These are phyloP conservation scores for Perca flavescens DNA, from an alignment of 2,113 vertebrate species.

Conservation along the genomic window DNA sequence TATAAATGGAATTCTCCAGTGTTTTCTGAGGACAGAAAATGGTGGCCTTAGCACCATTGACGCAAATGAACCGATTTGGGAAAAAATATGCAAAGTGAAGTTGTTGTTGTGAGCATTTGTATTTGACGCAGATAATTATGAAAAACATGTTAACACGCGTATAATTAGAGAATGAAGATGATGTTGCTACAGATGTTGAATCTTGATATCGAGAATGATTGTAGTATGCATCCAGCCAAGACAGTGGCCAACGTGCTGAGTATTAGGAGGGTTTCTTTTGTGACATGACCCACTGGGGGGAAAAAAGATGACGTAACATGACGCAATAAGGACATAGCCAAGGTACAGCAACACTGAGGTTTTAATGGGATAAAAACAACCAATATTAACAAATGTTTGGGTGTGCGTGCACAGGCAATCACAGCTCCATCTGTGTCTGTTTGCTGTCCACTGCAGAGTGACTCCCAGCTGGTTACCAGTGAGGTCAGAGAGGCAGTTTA, in stretches of 20 bases:
- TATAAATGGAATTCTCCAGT: background rate
- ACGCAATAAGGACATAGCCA: background rate
- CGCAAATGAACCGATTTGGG: background rate
- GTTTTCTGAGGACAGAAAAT: background rate
- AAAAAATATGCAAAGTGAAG: background rate
- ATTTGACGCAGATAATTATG: background rate
- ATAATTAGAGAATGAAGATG: background rate
- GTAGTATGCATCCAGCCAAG: background rate
- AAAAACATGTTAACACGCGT: background rate
- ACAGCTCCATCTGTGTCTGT: slow-evolving; percentile 44
- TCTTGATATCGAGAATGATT: background rate
- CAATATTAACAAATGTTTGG: slow-evolving; percentile 7
- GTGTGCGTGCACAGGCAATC: background rate
- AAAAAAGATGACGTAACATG: slow-evolving; percentile 7
- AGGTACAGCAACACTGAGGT: background rate
- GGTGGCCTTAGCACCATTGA: background rate
- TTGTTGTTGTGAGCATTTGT: background rate
- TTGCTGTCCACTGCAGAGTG: background rate
- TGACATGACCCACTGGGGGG: background rate
- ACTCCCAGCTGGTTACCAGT: slow-evolving; percentile 12
- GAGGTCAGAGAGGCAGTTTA: slow-evolving; percentile 42
- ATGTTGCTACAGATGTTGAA: background rate
- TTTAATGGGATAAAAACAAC: background rate
- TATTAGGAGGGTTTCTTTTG: background rate
- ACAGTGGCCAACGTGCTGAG: background rate